Base-by-base conservation (phyloP, 2,888 invertebrate genomes). In the Mythimna albipuncta region DNA sequence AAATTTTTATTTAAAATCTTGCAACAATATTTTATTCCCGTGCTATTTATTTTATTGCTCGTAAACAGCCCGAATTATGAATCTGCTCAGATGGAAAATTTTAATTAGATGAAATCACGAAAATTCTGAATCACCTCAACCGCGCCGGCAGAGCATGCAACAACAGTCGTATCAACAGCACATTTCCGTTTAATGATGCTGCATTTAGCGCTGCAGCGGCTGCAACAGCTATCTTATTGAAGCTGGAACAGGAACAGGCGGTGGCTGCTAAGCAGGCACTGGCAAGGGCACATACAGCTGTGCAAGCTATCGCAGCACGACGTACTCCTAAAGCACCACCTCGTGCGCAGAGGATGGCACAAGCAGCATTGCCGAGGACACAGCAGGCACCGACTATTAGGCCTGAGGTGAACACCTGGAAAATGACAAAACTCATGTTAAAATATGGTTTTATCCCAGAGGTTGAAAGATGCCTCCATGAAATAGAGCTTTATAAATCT, bases 101-200 rank as follows among this genome's bases (percentile, higher is more conserved):
- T 52, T 66, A 75, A 41, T 75, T 41, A n/a, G 2, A n/a, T 21
- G 1, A n/a, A 38, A 59, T 13, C 7, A 50, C 6, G 21, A 1
- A 35, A 67, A 47, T 55, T 54, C 6, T 19, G 16, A 65, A 79
- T 79, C 47, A 95, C 96, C 95, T 95, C 50, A 96, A 85, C 55
- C 94, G 95, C n/a, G 96, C 90, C 0, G 96, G 96, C 9, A 96
- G 77, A 0, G 95, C 95, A 71, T 94, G 92, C 52, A 96, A 67
- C 72, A 96, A 77, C 63, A 96, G 62, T 52, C 95, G 80, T 26
- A 96, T 95, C 54, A 96, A 82, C 75, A 96, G 82, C 11, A 96
- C 96, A 70, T 96, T 96, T 2, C 96, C 96, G 10, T 96, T 96
- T 2, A 96, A 74, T 1, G 96, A 96, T 0, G 96, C 95, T 0